Base-by-base conservation (phyloP, 2,888 invertebrate genomes). In the Amiota mariae region DNA sequence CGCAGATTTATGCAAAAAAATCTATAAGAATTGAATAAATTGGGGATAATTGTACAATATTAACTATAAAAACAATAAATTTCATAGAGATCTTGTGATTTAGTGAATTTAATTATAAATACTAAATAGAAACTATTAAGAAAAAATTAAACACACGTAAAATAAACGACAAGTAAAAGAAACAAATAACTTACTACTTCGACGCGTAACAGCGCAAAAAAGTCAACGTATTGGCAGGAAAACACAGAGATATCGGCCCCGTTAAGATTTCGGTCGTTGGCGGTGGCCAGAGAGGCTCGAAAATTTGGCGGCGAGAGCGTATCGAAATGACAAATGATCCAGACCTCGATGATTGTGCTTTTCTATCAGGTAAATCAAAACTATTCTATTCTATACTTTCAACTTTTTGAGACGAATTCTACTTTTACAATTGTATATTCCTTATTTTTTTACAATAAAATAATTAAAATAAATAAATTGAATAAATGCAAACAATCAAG, bases 301-400 rank as follows among this genome's bases (percentile, higher is more conserved):
- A 88, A 85, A 86, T 90, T 88, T 90, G 90, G 90, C 88, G 90
- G 82, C 89, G 89, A 79, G 90, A 90, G 87, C 88, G 94, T 92
- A 92, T 93, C 80, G 93, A 93, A 87, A 95, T 96, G 96, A 96
- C 95, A 90, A 89, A 88, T 85, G 96, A 97, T 89, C 96, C 95
- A 90, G 97, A 97, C 91, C 93, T 97, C 88, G 97, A 97, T 89
- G 97, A 97, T 92, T 96, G 96, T 87, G 96, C 97, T 78, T 97
- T 97, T 92, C 92, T 97, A 90, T 96, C 96, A 91, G 96, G 96
- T 95, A 88, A 80, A 66, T 70, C 56, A 66, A 20, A 67, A 68
- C 18, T 1, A 48, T 51, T 13, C 2, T 24, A 24, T 24, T n/a
- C n/a, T n/a, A n/a, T n/a, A 48, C 12, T 48, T 10, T 11, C 6